Evolutionary conservation across 2,888 invertebrate species (phyloP).

Genomic region (Agrilus cyanescens): DNA sequence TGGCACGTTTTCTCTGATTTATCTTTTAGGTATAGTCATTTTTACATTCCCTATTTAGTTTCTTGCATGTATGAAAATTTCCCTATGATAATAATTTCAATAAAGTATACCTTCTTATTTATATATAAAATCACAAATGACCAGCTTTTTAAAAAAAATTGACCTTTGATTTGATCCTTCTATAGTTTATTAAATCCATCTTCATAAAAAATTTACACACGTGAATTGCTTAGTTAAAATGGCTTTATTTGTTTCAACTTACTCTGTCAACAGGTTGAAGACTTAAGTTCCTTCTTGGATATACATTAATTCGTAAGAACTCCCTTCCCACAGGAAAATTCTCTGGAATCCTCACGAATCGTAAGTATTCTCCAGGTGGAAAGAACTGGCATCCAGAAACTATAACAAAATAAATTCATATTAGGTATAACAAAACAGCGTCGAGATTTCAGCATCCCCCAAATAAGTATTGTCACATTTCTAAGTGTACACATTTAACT

Average conservation of each 20-base stretch:
- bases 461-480: no score
- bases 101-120: not conserved
- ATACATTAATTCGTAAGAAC: constrained; percentile 68
- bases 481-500: no score
- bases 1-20: no score
- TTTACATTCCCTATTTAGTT: no score
- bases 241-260: constrained; percentile 11
- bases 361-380: constrained; percentile 68
- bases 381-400: constrained; percentile 73
- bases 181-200: no score
- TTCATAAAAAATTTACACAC: no score
- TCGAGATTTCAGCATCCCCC: not conserved
- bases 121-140: not conserved
- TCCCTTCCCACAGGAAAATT: constrained; percentile 66
- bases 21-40: no score
- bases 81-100: no score
- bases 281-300: constrained; percentile 62
- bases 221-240: not conserved
- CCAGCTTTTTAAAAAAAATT: not conserved
- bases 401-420: constrained; percentile 11
- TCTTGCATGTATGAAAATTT: no score
- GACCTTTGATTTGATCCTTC: no score
- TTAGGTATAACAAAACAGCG: not conserved
- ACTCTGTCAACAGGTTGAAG: constrained; percentile 59
- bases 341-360: constrained; percentile 77